These are phyloP conservation scores for Acipenser ruthenus DNA, from an alignment of 2,797 vertebrate genomes.

Conservation along the genomic window DNA sequence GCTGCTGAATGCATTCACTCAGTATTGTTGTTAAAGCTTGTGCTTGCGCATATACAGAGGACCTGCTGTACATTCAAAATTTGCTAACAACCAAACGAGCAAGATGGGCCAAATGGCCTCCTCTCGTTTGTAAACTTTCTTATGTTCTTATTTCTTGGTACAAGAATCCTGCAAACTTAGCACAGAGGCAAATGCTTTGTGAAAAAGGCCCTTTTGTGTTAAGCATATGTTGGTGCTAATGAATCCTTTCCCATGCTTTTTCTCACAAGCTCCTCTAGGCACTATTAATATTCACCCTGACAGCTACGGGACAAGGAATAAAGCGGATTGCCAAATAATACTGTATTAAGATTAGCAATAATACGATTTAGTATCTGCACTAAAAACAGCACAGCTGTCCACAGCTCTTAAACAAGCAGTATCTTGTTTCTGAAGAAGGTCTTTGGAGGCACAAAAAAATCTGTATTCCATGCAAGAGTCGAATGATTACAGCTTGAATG, in stretches of 20 bases:
- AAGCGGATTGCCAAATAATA: conserved; percentile 22
- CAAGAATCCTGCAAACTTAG: too few relatives aligned
- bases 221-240: conserved; percentile 22
- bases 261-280: conserved; percentile 11
- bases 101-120: too few relatives aligned
- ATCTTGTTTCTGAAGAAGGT: too few relatives aligned
- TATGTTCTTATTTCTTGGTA: too few relatives aligned
- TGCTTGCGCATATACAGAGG: too few relatives aligned
- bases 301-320: conserved; percentile 31
- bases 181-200: neutral
- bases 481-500: conserved; percentile 10
- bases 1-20: too few relatives aligned
- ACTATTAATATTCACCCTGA: conserved; percentile 35
- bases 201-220: conserved; percentile 25
- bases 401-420: neutral
- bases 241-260: conserved; percentile 21
- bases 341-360: conserved; percentile 20
- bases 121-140: too few relatives aligned
- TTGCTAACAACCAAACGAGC: too few relatives aligned
- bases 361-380: conserved; percentile 24
- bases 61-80: too few relatives aligned
- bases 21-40: too few relatives aligned
- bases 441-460: too few relatives aligned
- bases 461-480: too few relatives aligned
- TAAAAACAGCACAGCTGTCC: conserved; percentile 6